Conservation (phyloP, 2,113 vertebrate genomes). For the Uria aalge region DNA sequence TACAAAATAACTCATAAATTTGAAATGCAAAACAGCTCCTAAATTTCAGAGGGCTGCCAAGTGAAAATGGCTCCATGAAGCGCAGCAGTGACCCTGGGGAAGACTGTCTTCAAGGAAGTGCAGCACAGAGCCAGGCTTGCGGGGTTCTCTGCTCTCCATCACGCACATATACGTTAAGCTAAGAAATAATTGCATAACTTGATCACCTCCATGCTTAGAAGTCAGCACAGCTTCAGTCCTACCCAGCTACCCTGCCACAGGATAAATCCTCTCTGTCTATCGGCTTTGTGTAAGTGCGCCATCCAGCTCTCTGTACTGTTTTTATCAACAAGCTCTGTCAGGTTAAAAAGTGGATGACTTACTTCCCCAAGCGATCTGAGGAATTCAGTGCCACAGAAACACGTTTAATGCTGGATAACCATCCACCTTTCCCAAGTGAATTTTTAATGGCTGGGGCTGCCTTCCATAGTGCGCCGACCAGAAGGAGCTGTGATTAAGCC, state of each 20-base stretch:
- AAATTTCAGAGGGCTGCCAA: conserved; percentile 1
- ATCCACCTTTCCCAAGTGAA: conserved; percentile 27
- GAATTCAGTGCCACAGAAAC: conserved; percentile 29
- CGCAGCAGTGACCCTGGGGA: background rate
- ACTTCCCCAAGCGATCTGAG: conserved; percentile 20
- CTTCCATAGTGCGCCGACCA: background rate
- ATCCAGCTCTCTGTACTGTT: background rate
- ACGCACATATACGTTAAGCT: background rate
- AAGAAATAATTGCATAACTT: conserved; percentile 10
- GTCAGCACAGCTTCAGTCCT: background rate
- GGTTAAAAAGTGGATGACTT: conserved; percentile 35
- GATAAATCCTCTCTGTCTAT: conserved; percentile 8
- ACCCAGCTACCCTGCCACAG: background rate
- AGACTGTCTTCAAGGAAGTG: background rate
- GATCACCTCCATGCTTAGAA: background rate
- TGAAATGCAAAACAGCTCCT: conserved; percentile 4
- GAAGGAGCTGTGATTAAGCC: conserved; percentile 46
- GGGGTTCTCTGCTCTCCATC: background rate
- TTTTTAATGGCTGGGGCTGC: conserved; percentile 32
- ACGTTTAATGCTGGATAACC: conserved; percentile 35
- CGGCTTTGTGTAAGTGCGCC: background rate
- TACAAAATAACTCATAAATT: conserved; percentile 9
- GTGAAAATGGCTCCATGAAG: background rate
- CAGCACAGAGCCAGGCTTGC: background rate
- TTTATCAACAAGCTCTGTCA: conserved; percentile 24